phyloP scores from a whole-genome alignment of 2,888 invertebrate genomes.

The Sisyra nigra region DNA sequence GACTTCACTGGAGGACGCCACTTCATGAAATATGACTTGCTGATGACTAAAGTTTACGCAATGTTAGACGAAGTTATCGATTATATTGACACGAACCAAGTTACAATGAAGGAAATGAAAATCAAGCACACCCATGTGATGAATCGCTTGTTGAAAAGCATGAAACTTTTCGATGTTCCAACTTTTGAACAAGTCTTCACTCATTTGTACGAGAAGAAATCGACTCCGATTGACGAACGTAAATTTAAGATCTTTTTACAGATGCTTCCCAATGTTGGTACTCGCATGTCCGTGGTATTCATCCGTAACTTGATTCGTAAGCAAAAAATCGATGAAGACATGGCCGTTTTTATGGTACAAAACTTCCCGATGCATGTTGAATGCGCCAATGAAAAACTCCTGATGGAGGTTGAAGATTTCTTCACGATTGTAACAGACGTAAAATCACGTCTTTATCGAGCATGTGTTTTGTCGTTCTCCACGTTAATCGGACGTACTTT shows the following conservation, averaged over 20 bases:
- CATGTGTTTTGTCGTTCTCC: conserved; percentile 28
- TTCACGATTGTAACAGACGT: conserved; percentile 17
- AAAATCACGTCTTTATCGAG: conserved; percentile 19
- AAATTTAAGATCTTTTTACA: conserved; percentile 23
- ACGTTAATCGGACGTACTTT: conserved; percentile 22
- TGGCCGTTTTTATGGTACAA: conserved; percentile 23
- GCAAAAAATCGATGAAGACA: conserved; percentile 19
- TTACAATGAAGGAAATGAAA: conserved; percentile 20
- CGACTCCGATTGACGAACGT: conserved; percentile 12
- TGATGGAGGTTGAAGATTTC: conserved; percentile 23
- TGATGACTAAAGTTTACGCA: conserved; percentile 12
- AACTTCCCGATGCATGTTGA: conserved; percentile 27
- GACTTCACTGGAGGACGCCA: conserved; percentile 24
- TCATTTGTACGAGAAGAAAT: conserved; percentile 12
- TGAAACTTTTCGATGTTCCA: conserved; percentile 20
- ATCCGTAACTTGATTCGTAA: conserved; percentile 23
- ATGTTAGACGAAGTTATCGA: conserved; percentile 17
- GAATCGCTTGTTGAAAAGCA: conserved; percentile 20
- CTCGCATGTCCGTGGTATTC: conserved; percentile 24
- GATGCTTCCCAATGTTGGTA: conserved; percentile 30
- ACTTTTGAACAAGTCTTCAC: conserved; percentile 20
- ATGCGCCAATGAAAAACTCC: conserved; percentile 24
- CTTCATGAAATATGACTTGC: conserved; percentile 15
- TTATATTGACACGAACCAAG: conserved; percentile 22
- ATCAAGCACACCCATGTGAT: conserved; percentile 22